Conservation (phyloP, 2,888 invertebrate species). For the Trachelus troglodyta region DNA sequence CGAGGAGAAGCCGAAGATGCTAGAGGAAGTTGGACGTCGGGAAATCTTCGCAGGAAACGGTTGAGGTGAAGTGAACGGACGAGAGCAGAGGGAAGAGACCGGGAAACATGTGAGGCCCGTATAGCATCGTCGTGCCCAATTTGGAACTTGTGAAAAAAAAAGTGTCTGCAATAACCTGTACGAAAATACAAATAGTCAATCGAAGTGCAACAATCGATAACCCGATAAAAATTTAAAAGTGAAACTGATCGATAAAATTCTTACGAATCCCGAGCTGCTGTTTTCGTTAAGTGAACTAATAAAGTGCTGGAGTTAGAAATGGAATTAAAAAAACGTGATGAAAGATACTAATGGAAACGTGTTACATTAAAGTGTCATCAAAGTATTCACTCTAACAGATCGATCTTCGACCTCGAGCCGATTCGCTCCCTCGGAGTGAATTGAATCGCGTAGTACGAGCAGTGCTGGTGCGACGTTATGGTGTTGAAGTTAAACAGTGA, state of each 20-base stretch:
- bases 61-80: conserved; percentile 30
- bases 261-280: not conserved
- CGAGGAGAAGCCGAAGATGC: conserved; percentile 35
- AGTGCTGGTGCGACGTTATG: not conserved
- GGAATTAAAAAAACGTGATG: not conserved
- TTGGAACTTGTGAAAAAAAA: conserved; percentile 23
- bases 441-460: not conserved
- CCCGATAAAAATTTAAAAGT: not conserved
- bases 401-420: not conserved
- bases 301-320: not conserved
- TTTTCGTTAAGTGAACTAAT: not conserved
- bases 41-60: conserved; percentile 49
- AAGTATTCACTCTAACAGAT: not conserved
- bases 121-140: conserved; percentile 16
- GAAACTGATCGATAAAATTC: not conserved
- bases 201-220: not conserved
- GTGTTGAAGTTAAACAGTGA: not conserved
- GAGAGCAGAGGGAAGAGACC: conserved; percentile 15
- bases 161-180: not conserved
- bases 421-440: not conserved
- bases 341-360: not conserved
- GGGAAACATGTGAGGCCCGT: conserved; percentile 27
- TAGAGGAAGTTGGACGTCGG: conserved; percentile 42
- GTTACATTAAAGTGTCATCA: not conserved
- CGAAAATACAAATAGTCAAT: not conserved